These are phyloP conservation scores for Celastrina argiolus DNA, from an alignment of 2,888 invertebrate species.

Conservation along the genomic window DNA sequence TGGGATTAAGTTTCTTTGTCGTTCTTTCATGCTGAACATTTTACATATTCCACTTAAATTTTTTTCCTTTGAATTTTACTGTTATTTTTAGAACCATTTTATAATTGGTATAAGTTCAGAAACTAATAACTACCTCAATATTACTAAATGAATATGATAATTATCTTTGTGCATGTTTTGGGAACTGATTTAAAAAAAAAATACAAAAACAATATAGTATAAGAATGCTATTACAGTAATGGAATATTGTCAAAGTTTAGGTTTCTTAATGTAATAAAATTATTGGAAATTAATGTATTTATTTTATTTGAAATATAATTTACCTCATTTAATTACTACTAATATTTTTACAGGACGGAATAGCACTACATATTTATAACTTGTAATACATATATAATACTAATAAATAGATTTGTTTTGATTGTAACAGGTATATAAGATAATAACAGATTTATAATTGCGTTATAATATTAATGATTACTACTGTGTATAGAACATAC, in stretches of 20 bases:
- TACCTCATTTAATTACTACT: slow-evolving; percentile 2
- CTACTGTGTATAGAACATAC: slow-evolving; percentile 5
- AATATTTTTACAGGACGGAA: neutral
- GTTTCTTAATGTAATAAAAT: slow-evolving; percentile 76
- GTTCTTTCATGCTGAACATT: slow-evolving; percentile 46
- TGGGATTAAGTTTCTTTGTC: slow-evolving; percentile 46
- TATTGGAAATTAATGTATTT: slow-evolving; percentile 47
- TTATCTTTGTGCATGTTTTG: slow-evolving; percentile 77
- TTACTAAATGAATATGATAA: slow-evolving; percentile 76
- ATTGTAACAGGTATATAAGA: neutral
- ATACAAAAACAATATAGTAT: slow-evolving; percentile 69
- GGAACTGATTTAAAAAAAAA: slow-evolving; percentile 65
- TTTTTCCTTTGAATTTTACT: slow-evolving; percentile 60
- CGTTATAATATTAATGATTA: neutral
- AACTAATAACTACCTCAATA: slow-evolving; percentile 78
- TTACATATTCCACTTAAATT: slow-evolving; percentile 53
- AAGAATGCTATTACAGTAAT: slow-evolving; percentile 74
- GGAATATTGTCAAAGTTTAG: slow-evolving; percentile 73
- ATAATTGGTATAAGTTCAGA: slow-evolving; percentile 77
- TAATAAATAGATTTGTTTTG: neutral
- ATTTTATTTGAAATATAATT: slow-evolving; percentile 29
- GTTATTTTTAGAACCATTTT: slow-evolving; percentile 72
- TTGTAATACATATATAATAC: neutral
- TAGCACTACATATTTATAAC: neutral
- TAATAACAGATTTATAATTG: slow-evolving; percentile 11